A percentile compares a stretch with the other conserved stretches of the same genome.
Conservation (phyloP, 2,797 vertebrate genomes). For the Liasis olivaceus region DNA sequence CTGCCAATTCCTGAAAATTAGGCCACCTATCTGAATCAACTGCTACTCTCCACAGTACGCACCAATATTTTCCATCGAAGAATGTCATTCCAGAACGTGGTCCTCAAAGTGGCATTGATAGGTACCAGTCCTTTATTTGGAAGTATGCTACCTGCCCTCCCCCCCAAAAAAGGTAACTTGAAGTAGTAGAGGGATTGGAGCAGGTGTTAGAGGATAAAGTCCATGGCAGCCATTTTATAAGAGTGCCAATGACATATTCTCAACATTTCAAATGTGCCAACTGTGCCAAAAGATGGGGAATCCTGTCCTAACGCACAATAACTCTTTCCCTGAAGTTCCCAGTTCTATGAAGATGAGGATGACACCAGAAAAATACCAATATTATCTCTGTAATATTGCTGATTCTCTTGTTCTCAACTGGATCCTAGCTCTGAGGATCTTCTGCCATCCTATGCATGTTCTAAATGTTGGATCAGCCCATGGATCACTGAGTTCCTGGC, state of each 20-base stretch:
- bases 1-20: not conserved
- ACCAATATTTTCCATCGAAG: not conserved
- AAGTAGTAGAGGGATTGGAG: not conserved
- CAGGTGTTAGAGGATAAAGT: too few relatives aligned
- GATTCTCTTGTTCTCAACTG: not conserved
- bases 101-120: not conserved
- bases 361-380: not conserved
- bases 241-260: not conserved
- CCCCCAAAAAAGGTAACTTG: too few relatives aligned
- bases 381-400: not conserved
- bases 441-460: not conserved
- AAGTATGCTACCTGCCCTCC: not conserved
- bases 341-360: not conserved
- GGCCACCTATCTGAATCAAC: not conserved
- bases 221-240: not conserved
- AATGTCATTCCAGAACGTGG: not conserved
- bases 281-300: not conserved
- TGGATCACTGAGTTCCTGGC: not conserved
- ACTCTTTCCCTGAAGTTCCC: not conserved
- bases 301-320: not conserved
- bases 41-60: not conserved
- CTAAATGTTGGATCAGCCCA: not conserved
- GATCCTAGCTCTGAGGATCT: not conserved
- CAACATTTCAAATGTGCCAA: not conserved
- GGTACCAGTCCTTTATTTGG: not conserved